Evolutionary conservation across 2,888 invertebrate genomes (phyloP).

Genomic region (Penaeus monodon): DNA sequence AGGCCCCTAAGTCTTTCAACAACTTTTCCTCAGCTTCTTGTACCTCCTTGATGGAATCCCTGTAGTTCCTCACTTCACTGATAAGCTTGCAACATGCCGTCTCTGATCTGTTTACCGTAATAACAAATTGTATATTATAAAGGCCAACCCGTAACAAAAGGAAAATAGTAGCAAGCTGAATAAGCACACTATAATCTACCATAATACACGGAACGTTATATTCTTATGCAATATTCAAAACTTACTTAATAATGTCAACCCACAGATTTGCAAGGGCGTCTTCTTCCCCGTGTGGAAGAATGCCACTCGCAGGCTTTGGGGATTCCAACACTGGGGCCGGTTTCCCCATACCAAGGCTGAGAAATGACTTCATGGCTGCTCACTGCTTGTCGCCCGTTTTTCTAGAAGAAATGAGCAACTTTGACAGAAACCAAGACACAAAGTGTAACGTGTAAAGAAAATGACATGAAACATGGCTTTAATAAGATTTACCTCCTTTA

Average conservation of each 20-base stretch:
- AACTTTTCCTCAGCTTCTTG: slow-evolving; percentile 55
- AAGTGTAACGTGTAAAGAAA: background rate
- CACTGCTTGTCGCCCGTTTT: background rate
- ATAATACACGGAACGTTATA: background rate
- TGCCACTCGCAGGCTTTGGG: slow-evolving; percentile 56
- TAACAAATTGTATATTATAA: background rate
- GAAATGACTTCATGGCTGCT: slow-evolving; percentile 36
- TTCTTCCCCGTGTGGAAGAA: slow-evolving; percentile 56
- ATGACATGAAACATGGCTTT: too few relatives aligned
- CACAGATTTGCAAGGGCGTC: slow-evolving; percentile 49
- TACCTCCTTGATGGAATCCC: slow-evolving; percentile 36
- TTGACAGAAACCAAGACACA: background rate
- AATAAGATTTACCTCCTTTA: too few relatives aligned
- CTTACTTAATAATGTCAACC: slow-evolving; percentile 61
- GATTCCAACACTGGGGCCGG: slow-evolving; percentile 24
- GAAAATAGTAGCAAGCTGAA: too few relatives aligned
- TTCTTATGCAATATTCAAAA: background rate
- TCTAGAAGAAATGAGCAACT: background rate
- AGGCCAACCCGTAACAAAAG: too few relatives aligned
- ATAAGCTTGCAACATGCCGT: slow-evolving; percentile 43
- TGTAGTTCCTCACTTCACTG: slow-evolving; percentile 43
- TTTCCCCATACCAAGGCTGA: slow-evolving; percentile 38
- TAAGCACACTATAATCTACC: too few relatives aligned
- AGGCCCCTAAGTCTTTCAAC: slow-evolving; percentile 42
- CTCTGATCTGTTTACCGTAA: slow-evolving; percentile 34